phyloP scores from a whole-genome alignment of 1,140 invertebrate genomes.

The Apis mellifera region Amel_HAv3.1 CM009932.2:5702001-5702500 shows the following conservation, averaged over 20 bases:
- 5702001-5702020: constrained; percentile 58
- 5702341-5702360: constrained; percentile 9
- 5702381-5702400: constrained; percentile 8
- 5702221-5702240: neutral
- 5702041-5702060: constrained; percentile 68
- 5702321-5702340: neutral
- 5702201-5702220: neutral
- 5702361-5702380: neutral
- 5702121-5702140: constrained; percentile 23
- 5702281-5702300: neutral
- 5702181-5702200: neutral
- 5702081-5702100: constrained; percentile 69
- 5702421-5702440: neutral
- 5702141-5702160: constrained; percentile 25
- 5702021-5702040: constrained; percentile 77
- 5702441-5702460: neutral
- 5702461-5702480: no score
- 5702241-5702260: neutral
- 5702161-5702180: constrained; percentile 30
- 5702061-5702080: constrained; percentile 78
- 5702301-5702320: neutral
- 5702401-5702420: constrained; percentile 25
- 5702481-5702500: no score
- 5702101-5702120: constrained; percentile 65
- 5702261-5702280: neutral